Base-by-base conservation (phyloP, 2,113 vertebrate species). In the Cynocephalus volans region DNA sequence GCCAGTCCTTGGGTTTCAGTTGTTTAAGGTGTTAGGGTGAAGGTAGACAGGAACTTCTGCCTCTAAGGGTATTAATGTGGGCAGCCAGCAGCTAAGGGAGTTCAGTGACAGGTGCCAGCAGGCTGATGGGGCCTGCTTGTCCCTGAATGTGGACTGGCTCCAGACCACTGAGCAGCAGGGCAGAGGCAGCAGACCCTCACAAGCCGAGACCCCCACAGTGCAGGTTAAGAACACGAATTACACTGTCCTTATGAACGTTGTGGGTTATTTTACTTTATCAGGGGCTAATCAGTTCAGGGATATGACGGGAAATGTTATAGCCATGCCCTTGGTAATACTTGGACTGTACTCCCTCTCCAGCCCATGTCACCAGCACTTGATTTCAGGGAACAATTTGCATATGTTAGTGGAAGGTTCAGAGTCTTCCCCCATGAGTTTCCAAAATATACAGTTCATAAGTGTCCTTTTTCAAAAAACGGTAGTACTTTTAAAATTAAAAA, bases 391-490 rank as follows among this genome's bases (percentile, higher is more conserved):
- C 54, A 36, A 80, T 67, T 26, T 65, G n/a, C 7, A 10, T 82
- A 6, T 80, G 76, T n/a, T 82, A 31, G 87, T 45, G 79, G 75
- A 94, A 93, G 81, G 64, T 65, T 95, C 72, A 82, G 50, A 77
- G 73, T n/a, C 45, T 62, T 95, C 62, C 28, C 24, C 48, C 56
- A 62, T 8, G 60, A 93, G 33, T 93, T 98, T 98, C 95, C 95
- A 94, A 97, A 98, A 96, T 52, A 90, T 21, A 72, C 31, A 58
- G 50, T 90, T 88, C 58, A 1, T 72, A 85, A 94, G n/a, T 67
- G 23, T 86, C 75, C 54, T 81, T 96, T 90, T 84, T 70, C 18
- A 41, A 79, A 90, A 93, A 76, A 54, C 7, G 77, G 41, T 21
- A 87, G 28, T 23, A 85, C 93, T 86, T 93, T 45, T n/a, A 28